Conservation (phyloP, 2,888 invertebrate species). For the Lycia hirtaria region DNA sequence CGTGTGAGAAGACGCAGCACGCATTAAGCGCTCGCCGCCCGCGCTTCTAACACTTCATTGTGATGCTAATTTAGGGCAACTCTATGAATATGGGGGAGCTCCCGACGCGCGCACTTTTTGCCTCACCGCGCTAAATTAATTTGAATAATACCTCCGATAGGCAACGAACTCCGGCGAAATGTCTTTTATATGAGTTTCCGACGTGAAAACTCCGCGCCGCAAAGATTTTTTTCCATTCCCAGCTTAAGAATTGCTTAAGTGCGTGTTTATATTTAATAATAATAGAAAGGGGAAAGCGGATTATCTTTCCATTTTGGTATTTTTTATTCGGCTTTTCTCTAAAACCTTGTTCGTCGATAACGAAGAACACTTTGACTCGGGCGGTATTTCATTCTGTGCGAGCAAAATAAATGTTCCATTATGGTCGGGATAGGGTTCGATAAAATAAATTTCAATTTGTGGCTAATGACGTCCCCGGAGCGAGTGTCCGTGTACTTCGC, state of each 20-base stretch:
- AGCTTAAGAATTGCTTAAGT: conserved; percentile 64
- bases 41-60: conserved; percentile 81
- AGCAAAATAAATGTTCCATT: conserved; percentile 62
- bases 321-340: conserved; percentile 40
- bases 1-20: conserved; percentile 76
- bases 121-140: conserved; percentile 81
- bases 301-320: conserved; percentile 53
- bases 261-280: conserved; percentile 69
- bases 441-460: conserved; percentile 77
- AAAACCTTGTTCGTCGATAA: conserved; percentile 27
- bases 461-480: conserved; percentile 72
- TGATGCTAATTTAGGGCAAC: conserved; percentile 83
- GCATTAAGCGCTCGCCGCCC: conserved; percentile 77
- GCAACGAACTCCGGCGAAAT: conserved; percentile 73
- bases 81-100: conserved; percentile 81
- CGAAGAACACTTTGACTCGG: conserved; percentile 40
- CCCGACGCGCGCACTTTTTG: conserved; percentile 79
- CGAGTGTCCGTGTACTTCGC: conserved; percentile 63
- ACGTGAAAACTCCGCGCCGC: conserved; percentile 65
- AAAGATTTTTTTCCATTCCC: conserved; percentile 65
- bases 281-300: conserved; percentile 52
- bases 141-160: conserved; percentile 83
- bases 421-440: conserved; percentile 52
- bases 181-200: conserved; percentile 80
- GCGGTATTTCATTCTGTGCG: conserved; percentile 45